phyloP scores from a whole-genome alignment of 2,113 vertebrate species.

The Ailuropoda melanoleuca region DNA sequence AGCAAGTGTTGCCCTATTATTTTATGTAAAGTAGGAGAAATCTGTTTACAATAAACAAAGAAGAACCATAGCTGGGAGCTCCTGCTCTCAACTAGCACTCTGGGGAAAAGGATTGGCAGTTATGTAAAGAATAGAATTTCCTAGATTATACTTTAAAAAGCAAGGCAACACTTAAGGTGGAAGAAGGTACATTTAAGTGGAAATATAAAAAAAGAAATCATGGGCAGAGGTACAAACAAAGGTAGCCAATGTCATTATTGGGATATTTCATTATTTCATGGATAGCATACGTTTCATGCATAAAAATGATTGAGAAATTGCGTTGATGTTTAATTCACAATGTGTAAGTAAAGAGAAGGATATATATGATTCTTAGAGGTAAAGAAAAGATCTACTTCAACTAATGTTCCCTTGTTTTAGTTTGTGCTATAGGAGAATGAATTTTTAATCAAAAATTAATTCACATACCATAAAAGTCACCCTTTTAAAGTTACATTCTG shows the following conservation, averaged over 20 bases:
- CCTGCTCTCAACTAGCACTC: neutral
- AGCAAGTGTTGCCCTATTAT: neutral
- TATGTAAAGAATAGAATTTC: neutral
- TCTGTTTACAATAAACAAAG: neutral
- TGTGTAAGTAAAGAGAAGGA: neutral
- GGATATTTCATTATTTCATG: neutral
- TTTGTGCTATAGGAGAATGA: neutral
- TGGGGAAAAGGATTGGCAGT: neutral
- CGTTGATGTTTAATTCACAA: neutral
- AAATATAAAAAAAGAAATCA: neutral
- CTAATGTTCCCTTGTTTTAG: neutral
- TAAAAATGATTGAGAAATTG: neutral
- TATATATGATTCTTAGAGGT: neutral
- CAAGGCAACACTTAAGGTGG: neutral
- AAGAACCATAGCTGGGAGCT: neutral
- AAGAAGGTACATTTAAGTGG: neutral
- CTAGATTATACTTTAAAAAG: neutral
- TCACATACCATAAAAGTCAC: neutral
- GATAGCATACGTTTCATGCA: neutral
- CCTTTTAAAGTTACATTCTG: neutral
- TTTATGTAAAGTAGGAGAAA: neutral
- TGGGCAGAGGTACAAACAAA: neutral
- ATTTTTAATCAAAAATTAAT: neutral
- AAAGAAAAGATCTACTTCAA: neutral
- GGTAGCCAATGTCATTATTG: neutral